These are phyloP conservation scores for Aporrectodea caliginosa DNA, from an alignment of 1,140 invertebrate species.

Conservation along the genomic window DNA sequence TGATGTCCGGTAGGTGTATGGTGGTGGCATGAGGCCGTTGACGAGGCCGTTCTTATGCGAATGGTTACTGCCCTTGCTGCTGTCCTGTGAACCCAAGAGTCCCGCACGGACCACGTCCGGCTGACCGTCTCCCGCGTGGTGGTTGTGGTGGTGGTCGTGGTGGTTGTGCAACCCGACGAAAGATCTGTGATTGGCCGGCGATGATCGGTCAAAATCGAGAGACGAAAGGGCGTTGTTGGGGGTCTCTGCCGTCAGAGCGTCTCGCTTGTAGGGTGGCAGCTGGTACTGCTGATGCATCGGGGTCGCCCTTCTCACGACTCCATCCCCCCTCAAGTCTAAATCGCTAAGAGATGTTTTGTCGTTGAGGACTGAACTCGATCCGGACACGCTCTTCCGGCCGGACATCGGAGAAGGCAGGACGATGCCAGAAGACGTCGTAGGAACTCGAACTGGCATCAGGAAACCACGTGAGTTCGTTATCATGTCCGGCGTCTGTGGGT, in stretches of 20 bases:
- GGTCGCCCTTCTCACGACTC: too few species aligned
- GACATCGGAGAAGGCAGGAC: background rate
- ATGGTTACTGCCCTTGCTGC: background rate
- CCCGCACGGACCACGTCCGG: background rate
- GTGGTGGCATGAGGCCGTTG: background rate
- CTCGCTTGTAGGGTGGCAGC: background rate
- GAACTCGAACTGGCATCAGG: background rate
- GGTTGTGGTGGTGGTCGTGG: too few species aligned
- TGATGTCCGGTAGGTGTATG: background rate
- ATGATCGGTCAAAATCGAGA: background rate
- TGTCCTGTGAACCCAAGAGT: background rate
- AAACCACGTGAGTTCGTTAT: background rate
- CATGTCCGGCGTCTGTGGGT: background rate
- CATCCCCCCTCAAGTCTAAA: background rate
- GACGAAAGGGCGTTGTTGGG: background rate
- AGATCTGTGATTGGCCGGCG: too few species aligned
- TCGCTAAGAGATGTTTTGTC: background rate
- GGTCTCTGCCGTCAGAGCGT: background rate
- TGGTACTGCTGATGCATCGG: too few species aligned
- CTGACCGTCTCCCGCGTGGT: background rate
- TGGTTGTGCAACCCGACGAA: too few species aligned
- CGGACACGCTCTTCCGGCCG: background rate
- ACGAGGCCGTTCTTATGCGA: background rate
- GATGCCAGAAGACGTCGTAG: background rate
- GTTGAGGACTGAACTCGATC: background rate